phyloP scores from a whole-genome alignment of 2,888 invertebrate species.

The Macropis europaea region DNA sequence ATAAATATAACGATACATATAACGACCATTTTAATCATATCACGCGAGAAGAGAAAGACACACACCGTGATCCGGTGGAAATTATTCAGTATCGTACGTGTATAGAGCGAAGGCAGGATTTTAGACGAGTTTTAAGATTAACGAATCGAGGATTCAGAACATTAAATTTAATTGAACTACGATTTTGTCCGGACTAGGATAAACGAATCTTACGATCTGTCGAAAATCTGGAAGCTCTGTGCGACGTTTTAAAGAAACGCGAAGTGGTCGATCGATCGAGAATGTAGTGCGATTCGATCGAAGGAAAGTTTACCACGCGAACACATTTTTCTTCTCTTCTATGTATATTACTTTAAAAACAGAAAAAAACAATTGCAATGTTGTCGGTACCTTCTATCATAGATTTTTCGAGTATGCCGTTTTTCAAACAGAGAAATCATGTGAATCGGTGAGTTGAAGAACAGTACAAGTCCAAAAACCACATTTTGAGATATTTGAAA shows the following conservation, averaged over 20 bases:
- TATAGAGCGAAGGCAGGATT: constrained; percentile 22
- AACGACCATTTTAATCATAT: constrained; percentile 72
- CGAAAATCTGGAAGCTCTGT: background rate
- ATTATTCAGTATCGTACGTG: constrained; percentile 31
- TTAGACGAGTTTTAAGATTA: constrained; percentile 30
- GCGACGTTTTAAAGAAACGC: background rate
- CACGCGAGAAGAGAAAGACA: constrained; percentile 51
- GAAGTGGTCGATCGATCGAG: background rate
- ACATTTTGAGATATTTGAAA: no score
- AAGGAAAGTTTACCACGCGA: constrained; percentile 1
- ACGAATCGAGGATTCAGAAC: constrained; percentile 18
- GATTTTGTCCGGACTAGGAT: background rate
- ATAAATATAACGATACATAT: constrained; percentile 56
- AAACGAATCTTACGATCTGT: background rate
- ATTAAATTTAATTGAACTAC: background rate
- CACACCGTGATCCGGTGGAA: constrained; percentile 2
- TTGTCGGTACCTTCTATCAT: constrained; percentile 3
- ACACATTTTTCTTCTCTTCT: constrained; percentile 24
- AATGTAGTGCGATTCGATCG: background rate
- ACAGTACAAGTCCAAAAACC: no score
- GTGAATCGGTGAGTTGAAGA: no score
- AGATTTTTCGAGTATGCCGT: background rate
- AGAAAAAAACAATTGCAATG: no score
- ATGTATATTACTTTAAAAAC: constrained; percentile 34
- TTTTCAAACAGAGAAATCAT: constrained; percentile 7